These are phyloP conservation scores for Acipenser oxyrinchus DNA, from an alignment of 2,797 vertebrate genomes.

Conservation along the genomic window DNA sequence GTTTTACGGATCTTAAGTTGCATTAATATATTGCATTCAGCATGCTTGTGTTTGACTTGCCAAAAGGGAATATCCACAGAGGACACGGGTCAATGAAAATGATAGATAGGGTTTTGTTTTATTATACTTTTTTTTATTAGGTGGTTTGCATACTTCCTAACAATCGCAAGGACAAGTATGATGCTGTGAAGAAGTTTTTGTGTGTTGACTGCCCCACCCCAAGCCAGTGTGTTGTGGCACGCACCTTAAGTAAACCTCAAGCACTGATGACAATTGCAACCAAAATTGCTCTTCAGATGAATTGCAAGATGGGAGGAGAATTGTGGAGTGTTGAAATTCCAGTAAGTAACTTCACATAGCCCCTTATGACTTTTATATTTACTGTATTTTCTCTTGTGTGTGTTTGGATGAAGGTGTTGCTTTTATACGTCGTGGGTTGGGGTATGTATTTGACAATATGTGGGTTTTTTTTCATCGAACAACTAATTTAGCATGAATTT, in stretches of 20 bases:
- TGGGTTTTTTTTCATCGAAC: neutral
- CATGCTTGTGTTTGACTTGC: too few species aligned
- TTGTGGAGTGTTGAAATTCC: conserved; percentile 92
- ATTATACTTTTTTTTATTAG: conserved; percentile 40
- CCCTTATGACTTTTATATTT: neutral
- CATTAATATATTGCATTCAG: too few species aligned
- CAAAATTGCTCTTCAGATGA: conserved; percentile 89
- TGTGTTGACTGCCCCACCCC: conserved; percentile 85
- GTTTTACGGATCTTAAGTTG: too few species aligned
- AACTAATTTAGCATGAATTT: too few species aligned
- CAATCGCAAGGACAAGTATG: conserved; percentile 84
- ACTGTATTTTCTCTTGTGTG: too few species aligned
- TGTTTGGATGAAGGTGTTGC: too few species aligned
- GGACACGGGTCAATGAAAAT: neutral
- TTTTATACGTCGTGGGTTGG: neutral
- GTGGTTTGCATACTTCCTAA: conserved; percentile 80
- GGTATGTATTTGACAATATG: neutral
- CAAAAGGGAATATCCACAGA: too few species aligned
- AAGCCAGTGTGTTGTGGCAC: conserved; percentile 84
- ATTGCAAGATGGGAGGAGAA: conserved; percentile 94
- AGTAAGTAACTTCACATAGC: conserved; percentile 47
- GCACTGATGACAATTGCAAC: conserved; percentile 77
- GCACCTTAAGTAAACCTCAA: conserved; percentile 74
- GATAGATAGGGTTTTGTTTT: neutral
- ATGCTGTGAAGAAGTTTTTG: conserved; percentile 83